A percentile compares a stretch with the other conserved stretches of the same genome.
Conservation (phyloP, 2,888 invertebrate species). For the Phania funesta region DNA sequence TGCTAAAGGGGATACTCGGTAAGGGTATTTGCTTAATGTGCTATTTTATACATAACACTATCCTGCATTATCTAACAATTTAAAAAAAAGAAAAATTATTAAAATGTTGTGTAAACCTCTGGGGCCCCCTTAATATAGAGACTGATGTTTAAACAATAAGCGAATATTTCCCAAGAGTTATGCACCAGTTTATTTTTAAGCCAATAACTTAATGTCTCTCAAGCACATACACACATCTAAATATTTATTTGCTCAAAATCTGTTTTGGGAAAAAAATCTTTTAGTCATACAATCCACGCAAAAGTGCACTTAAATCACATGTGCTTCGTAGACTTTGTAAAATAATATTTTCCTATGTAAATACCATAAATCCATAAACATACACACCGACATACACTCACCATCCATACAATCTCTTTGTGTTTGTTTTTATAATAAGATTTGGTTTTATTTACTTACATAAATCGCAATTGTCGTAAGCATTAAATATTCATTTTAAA, state of each 20-base stretch:
- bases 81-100: too few species aligned
- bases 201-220: not conserved
- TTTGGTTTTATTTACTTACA: slow-evolving; percentile 25
- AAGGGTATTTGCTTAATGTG: too few species aligned
- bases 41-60: too few species aligned
- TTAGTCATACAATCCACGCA: too few species aligned
- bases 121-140: not conserved
- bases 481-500: slow-evolving; percentile 24
- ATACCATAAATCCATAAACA: not conserved
- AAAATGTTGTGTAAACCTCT: too few species aligned
- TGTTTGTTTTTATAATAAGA: slow-evolving; percentile 6
- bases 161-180: not conserved
- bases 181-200: not conserved
- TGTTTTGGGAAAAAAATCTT: not conserved
- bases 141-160: not conserved
- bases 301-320: not conserved
- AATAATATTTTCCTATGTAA: slow-evolving; percentile 13
- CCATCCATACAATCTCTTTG: not conserved
- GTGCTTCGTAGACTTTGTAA: not conserved
- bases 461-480: not conserved
- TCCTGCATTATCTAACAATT: too few species aligned
- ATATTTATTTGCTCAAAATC: not conserved
- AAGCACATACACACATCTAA: too few species aligned
- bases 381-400: not conserved
- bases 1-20: too few species aligned